These are phyloP conservation scores for Cepaea hortensis DNA, from an alignment of 2,888 invertebrate species.

Conservation along the genomic window DNA sequence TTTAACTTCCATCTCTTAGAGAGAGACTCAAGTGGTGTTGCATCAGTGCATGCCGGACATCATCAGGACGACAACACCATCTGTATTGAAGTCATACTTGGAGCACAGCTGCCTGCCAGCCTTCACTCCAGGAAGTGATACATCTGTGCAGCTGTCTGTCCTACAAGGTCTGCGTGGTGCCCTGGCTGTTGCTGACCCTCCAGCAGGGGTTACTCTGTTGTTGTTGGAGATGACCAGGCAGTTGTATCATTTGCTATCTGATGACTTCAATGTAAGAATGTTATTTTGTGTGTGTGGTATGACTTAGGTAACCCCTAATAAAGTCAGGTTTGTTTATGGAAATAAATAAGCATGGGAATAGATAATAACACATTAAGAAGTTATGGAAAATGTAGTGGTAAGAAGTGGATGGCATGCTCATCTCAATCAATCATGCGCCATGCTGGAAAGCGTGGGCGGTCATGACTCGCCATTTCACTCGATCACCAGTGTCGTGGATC, in stretches of 20 bases:
- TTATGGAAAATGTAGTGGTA: no score
- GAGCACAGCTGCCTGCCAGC: conserved; percentile 52
- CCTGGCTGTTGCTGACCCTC: conserved; percentile 67
- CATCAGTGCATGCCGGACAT: conserved; percentile 56
- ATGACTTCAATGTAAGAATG: conserved; percentile 54
- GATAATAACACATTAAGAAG: no score
- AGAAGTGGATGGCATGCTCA: no score
- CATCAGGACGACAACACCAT: conserved; percentile 55
- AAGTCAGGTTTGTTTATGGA: not conserved
- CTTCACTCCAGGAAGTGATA: conserved; percentile 38
- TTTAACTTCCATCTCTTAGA: not conserved
- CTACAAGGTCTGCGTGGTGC: conserved; percentile 64
- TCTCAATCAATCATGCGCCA: no score
- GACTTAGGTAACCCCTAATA: no score
- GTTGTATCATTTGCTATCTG: conserved; percentile 55
- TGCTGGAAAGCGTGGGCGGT: no score
- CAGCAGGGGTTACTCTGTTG: conserved; percentile 63
- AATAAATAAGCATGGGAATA: no score
- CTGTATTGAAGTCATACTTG: conserved; percentile 59
- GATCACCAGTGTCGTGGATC: no score
- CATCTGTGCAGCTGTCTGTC: conserved; percentile 36
- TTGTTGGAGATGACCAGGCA: conserved; percentile 58
- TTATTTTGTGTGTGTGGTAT: not conserved
- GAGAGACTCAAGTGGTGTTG: conserved; percentile 44
- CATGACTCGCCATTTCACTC: no score